Base-by-base conservation (phyloP, 1,140 invertebrate genomes). In the Centruroides sculpturatus region DNA sequence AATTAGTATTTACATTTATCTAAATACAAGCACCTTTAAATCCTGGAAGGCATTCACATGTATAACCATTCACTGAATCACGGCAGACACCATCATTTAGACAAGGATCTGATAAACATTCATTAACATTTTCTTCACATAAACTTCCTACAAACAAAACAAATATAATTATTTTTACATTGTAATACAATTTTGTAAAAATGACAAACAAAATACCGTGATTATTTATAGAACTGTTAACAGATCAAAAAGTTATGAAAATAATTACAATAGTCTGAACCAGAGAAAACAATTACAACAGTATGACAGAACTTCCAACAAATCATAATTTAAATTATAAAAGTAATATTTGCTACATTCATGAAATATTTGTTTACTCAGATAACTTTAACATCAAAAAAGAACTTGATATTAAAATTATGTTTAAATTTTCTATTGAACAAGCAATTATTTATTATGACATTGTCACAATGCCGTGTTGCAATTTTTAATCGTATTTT, bases 41-140 rank as follows among this genome's bases (percentile, higher is more conserved):
- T 71, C 92, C 96, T 52, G 90, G 79, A 7, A 91, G 92, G 71
- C 95, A 99, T n/a, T 83, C 76, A 71, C 94, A 98, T 56, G 79
- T 84, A 72, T 94, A 97, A 70, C 94, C 89, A 58, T 88, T 86
- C 3, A 94, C 80, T 57, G 95, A 77, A 74, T 95, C 91, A 0
- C 91, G 92, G 75, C 93, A 97, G 65, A 91, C 88, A 4, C 92
- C 85, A 11, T 85, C 86, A 47, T 98, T 76, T 4, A 92, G 74
- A 74, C 95, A 99, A 9, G 93, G 92, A 65, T 85, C 84, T 72
- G 93, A 92, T 6, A 87, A 83, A 74, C 95, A 99, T 71, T 98
- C 95, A 71, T 99, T 86, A 35, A 82, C 91, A 71, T 99, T 97
- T 10, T 83, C 83, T 73, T 96, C 90, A 75, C 95, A 99, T 69